Evolutionary conservation across 2,113 vertebrate genomes (phyloP).

Genomic region (Acrocephalus kingi): DNA sequence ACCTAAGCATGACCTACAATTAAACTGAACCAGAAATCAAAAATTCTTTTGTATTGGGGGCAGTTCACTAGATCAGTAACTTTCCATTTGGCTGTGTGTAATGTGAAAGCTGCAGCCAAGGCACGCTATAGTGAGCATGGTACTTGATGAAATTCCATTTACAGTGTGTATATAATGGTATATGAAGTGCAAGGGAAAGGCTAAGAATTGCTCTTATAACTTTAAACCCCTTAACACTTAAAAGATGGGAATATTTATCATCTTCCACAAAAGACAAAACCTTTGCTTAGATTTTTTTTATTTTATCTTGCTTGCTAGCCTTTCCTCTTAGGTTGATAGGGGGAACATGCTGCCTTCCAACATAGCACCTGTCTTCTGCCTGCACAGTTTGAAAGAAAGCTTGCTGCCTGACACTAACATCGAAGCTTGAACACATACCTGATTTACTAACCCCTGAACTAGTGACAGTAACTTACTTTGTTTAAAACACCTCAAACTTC

Average conservation of each 20-base stretch:
- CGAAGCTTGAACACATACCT: background rate
- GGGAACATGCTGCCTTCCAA: slow-evolving; percentile 69
- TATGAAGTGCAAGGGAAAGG: background rate
- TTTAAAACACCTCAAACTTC: background rate
- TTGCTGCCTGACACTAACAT: slow-evolving; percentile 51
- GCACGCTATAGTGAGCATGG: background rate
- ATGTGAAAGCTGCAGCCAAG: background rate
- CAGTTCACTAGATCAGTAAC: background rate
- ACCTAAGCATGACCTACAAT: background rate
- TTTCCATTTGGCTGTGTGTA: background rate
- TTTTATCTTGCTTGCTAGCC: background rate
- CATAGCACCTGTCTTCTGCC: slow-evolving; percentile 66
- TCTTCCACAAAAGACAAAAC: background rate
- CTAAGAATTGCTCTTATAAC: background rate
- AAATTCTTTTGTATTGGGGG: background rate
- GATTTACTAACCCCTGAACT: slow-evolving; percentile 32
- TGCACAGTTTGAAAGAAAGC: slow-evolving; percentile 11
- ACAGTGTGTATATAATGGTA: background rate
- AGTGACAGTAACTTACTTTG: background rate
- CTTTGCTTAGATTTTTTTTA: background rate
- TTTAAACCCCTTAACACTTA: background rate
- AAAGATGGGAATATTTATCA: background rate
- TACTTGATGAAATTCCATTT: background rate
- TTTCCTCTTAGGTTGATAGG: background rate
- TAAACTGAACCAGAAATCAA: slow-evolving; percentile 4